Conservation (phyloP, 2,797 vertebrate species). For the Enteromius fasciolatus region DNA sequence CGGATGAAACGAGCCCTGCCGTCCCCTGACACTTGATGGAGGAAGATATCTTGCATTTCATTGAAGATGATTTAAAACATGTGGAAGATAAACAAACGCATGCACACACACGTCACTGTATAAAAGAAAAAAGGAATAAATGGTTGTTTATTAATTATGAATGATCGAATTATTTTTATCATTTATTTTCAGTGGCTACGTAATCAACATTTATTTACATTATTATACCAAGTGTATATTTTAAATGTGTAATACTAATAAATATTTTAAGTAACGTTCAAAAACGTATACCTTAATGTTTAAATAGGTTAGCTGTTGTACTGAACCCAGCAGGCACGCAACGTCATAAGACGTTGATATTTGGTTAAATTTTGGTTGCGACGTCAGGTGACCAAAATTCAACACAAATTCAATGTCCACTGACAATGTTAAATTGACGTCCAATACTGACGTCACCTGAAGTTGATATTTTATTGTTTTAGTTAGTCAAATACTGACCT, state of each 20-base stretch:
- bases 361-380: too few relatives aligned
- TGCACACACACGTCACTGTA: background rate
- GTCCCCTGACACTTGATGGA: constrained; percentile 63
- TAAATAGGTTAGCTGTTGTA: too few relatives aligned
- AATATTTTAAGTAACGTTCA: background rate
- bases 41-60: constrained; percentile 62
- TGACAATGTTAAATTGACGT: too few relatives aligned
- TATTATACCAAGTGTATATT: background rate
- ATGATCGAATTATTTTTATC: background rate
- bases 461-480: too few relatives aligned
- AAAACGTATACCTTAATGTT: background rate
- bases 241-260: background rate
- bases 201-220: background rate
- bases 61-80: constrained; percentile 50
- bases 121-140: background rate
- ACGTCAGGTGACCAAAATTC: too few relatives aligned
- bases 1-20: constrained; percentile 68
- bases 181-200: background rate
- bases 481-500: too few relatives aligned
- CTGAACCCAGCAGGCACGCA: too few relatives aligned
- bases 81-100: background rate
- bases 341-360: too few relatives aligned
- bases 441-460: too few relatives aligned
- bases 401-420: too few relatives aligned
- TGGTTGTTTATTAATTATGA: background rate